Evolutionary conservation across 2,113 vertebrate genomes (phyloP).

Genomic region (Dromas ardeola): DNA sequence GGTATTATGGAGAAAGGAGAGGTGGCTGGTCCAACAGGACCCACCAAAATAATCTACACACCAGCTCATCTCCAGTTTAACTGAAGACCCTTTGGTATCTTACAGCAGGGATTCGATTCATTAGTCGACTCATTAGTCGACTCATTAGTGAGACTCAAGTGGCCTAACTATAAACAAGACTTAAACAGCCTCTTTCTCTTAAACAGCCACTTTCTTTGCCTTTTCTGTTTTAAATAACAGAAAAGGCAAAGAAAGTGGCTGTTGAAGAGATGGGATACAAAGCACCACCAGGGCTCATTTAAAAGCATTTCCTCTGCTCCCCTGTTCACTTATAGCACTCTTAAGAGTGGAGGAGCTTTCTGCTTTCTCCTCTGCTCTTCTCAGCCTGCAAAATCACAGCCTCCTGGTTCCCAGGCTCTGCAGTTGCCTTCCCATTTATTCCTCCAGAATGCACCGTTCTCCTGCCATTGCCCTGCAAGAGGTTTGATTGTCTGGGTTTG

Average conservation of each 20-base stretch:
- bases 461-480: not conserved
- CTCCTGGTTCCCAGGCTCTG: not conserved
- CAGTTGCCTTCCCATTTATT: not conserved
- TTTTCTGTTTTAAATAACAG: too few relatives aligned
- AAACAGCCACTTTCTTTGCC: too few relatives aligned
- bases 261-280: not conserved
- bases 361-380: not conserved
- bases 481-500: not conserved
- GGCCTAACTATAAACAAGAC: not conserved
- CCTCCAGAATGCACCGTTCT: not conserved
- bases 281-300: not conserved
- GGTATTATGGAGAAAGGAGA: not conserved
- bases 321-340: not conserved
- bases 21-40: accelerated
- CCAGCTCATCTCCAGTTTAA: not conserved
- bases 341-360: not conserved
- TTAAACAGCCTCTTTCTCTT: too few relatives aligned
- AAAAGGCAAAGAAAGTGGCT: not conserved
- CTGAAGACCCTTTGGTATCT: not conserved
- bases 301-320: not conserved
- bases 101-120: not conserved
- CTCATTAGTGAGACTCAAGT: not conserved
- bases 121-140: too few relatives aligned
- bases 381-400: not conserved
- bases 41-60: not conserved